phyloP scores from a whole-genome alignment of 2,113 vertebrate species.

The Tursiops truncatus region DNA sequence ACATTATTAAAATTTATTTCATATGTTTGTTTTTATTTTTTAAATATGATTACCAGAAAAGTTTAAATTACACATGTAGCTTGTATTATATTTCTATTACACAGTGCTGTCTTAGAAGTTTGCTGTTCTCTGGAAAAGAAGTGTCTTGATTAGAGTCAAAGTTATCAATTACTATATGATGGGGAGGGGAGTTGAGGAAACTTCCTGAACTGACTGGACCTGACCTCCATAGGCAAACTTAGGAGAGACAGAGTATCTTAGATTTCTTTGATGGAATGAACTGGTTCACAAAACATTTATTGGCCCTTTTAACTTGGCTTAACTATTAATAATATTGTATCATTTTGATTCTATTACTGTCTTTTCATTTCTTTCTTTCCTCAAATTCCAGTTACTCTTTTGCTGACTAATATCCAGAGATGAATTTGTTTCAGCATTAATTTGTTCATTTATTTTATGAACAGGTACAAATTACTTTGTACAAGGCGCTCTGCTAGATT shows the following conservation, averaged over 20 bases:
- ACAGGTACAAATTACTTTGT: not conserved
- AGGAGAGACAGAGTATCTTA: not conserved
- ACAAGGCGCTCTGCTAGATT: not conserved
- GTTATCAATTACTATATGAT: not conserved
- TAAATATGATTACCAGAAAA: not conserved
- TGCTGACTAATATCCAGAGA: not conserved
- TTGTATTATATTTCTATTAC: not conserved
- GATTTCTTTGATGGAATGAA: not conserved
- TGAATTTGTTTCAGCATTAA: not conserved
- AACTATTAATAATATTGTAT: not conserved
- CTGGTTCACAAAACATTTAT: not conserved
- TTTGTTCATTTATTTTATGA: not conserved
- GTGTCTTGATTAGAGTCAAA: not conserved
- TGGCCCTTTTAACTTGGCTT: not conserved
- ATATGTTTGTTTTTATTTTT: not conserved
- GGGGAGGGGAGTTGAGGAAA: not conserved
- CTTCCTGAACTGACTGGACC: not conserved
- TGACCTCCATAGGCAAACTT: not conserved
- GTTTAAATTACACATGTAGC: not conserved
- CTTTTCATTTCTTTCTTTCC: not conserved
- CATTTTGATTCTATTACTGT: not conserved
- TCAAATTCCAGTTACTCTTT: not conserved
- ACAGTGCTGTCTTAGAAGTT: not conserved
- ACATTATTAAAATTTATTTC: not conserved
- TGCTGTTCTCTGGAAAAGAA: not conserved